Evolutionary conservation across 2,797 vertebrate genomes (phyloP).

Genomic region (Manis javanica): DNA sequence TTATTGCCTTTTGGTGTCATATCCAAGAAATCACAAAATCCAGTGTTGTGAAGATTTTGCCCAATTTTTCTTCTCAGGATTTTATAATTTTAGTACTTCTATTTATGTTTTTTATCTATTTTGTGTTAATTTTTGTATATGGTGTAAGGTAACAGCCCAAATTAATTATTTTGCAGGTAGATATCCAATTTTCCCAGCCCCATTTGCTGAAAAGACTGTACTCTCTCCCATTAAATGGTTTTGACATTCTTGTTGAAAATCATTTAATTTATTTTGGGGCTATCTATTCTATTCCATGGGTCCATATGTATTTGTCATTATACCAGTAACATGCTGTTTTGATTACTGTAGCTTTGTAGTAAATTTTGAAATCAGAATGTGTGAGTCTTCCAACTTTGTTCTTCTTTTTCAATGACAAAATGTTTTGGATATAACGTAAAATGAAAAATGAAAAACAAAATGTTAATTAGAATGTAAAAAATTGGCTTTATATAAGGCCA

Average conservation of each 20-base stretch:
- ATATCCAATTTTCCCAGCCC: neutral
- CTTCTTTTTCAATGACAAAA: slow-evolving; percentile 27
- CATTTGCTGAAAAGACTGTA: neutral
- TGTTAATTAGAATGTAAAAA: slow-evolving; percentile 18
- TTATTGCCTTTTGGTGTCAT: neutral
- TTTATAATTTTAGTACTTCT: neutral
- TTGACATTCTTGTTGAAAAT: neutral
- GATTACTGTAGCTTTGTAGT: neutral
- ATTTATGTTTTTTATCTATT: neutral
- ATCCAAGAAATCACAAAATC: neutral
- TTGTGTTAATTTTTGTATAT: neutral
- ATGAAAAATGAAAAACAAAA: neutral
- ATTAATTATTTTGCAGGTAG: neutral
- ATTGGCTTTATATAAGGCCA: neutral
- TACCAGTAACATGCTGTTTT: neutral
- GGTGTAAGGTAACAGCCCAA: neutral
- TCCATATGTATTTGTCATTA: neutral
- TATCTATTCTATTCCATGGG: neutral
- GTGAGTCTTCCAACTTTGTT: neutral
- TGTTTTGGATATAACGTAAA: slow-evolving; percentile 14
- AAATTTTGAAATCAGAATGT: slow-evolving; percentile 1
- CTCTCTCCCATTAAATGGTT: neutral
- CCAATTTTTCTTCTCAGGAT: neutral
- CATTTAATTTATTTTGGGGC: neutral
- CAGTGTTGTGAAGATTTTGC: neutral